Evolutionary conservation across 2,888 invertebrate genomes (phyloP).

Genomic region (Microctonus hyperodae): DNA sequence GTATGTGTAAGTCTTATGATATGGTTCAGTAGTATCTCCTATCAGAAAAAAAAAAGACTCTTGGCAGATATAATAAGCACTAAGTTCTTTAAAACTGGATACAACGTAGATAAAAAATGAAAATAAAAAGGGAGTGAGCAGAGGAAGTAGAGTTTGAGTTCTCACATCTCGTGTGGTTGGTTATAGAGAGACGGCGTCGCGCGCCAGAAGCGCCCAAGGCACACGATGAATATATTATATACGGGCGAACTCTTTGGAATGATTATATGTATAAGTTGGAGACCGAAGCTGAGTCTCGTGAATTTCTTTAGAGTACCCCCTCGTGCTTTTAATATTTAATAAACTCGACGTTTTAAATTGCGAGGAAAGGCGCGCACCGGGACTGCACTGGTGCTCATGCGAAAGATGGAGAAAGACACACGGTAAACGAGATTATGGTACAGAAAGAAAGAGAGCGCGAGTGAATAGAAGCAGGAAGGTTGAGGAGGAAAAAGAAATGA

Average conservation of each 20-base stretch:
- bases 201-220: constrained; percentile 9
- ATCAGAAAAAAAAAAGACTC: not conserved
- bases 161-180: constrained; percentile 18
- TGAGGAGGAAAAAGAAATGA: constrained; percentile 8
- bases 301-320: constrained; percentile 26
- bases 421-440: too few species aligned
- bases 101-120: not conserved
- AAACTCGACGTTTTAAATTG: constrained; percentile 41
- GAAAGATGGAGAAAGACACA: constrained; percentile 8
- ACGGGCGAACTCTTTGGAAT: constrained; percentile 36
- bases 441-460: too few species aligned
- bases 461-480: too few species aligned
- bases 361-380: constrained; percentile 25
- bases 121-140: constrained; percentile 1
- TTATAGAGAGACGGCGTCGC: constrained; percentile 22
- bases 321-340: constrained; percentile 42
- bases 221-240: constrained; percentile 29
- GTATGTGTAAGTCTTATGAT: not conserved
- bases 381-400: constrained; percentile 20
- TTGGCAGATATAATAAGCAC: not conserved
- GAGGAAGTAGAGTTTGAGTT: constrained; percentile 7
- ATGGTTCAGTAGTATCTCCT: not conserved
- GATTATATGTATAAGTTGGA: constrained; percentile 39
- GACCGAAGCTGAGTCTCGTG: constrained; percentile 17
- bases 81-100: not conserved